phyloP scores from a whole-genome alignment of 2,797 vertebrate species.

The Hybognathus amarus region DNA sequence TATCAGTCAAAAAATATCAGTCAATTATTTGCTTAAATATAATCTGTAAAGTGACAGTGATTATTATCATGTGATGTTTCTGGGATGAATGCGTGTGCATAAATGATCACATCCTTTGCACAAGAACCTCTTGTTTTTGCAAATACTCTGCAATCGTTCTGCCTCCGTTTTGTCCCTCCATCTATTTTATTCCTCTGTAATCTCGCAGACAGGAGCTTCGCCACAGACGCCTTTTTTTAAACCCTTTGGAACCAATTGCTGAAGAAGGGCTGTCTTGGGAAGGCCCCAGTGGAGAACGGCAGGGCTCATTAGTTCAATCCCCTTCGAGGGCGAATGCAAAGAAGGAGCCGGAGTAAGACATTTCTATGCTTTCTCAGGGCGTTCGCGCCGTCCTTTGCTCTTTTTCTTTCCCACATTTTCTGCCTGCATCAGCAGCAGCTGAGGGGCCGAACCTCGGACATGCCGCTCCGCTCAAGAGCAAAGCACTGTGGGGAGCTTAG shows the following conservation, averaged over 20 bases:
- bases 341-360: constrained; percentile 75
- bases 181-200: constrained; percentile 81
- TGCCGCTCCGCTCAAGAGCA: constrained; percentile 53
- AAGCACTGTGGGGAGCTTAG: constrained; percentile 45
- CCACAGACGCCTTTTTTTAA: constrained; percentile 75
- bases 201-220: constrained; percentile 77
- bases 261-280: constrained; percentile 83
- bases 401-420: constrained; percentile 78
- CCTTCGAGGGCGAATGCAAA: constrained; percentile 81
- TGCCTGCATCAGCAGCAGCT: constrained; percentile 83
- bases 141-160: constrained; percentile 69
- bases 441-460: constrained; percentile 68
- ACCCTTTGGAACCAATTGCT: constrained; percentile 88
- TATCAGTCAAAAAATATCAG: too few relatives aligned
- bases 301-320: constrained; percentile 87
- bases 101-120: constrained; percentile 22
- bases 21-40: background rate
- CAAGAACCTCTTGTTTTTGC: constrained; percentile 46
- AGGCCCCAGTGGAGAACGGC: constrained; percentile 79
- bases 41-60: background rate
- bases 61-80: background rate
- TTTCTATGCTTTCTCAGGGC: constrained; percentile 65
- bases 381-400: constrained; percentile 63
- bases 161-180: constrained; percentile 66
- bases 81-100: background rate